A percentile compares a stretch with the other conserved stretches of the same genome.
phyloP scores from a whole-genome alignment of 2,888 invertebrate genomes.

The Pyrocoelia pectoralis region DNA sequence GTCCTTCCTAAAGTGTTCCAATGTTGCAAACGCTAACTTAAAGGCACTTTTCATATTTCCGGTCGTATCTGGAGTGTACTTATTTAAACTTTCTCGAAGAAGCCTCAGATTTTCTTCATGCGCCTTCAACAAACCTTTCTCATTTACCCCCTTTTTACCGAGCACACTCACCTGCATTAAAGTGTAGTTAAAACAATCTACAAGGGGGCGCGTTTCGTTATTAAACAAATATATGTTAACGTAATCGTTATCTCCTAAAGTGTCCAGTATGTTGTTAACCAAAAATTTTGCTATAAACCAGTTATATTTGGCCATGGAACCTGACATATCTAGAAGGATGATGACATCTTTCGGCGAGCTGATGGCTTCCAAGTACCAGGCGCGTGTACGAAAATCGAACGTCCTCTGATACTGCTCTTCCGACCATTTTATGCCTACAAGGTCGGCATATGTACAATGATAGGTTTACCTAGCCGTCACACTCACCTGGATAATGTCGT shows the following conservation, averaged over 20 bases:
- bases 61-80: constrained; percentile 47
- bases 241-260: constrained; percentile 96
- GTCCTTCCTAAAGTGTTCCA: constrained; percentile 58
- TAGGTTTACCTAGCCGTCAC: not conserved
- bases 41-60: constrained; percentile 53
- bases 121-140: constrained; percentile 47
- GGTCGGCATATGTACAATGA: not conserved
- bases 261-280: constrained; percentile 89
- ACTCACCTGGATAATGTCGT: constrained; percentile 90
- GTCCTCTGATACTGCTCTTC: constrained; percentile 66
- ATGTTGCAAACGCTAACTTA: constrained; percentile 85
- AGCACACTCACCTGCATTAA: constrained; percentile 70
- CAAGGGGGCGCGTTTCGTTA: constrained; percentile 78
- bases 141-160: too few relatives aligned
- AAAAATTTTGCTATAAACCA: constrained; percentile 88
- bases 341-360: constrained; percentile 95
- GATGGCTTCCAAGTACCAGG: constrained; percentile 98
- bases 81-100: constrained; percentile 53
- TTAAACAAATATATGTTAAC: constrained; percentile 96
- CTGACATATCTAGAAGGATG: constrained; percentile 72
- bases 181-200: constrained; percentile 86
- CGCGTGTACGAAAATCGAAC: constrained; percentile 92
- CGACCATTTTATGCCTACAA: constrained; percentile 75
- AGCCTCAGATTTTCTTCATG: constrained; percentile 58
- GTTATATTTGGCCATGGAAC: constrained; percentile 70